phyloP scores from a whole-genome alignment of 2,797 vertebrate genomes.

The Ciconia nigra region DNA sequence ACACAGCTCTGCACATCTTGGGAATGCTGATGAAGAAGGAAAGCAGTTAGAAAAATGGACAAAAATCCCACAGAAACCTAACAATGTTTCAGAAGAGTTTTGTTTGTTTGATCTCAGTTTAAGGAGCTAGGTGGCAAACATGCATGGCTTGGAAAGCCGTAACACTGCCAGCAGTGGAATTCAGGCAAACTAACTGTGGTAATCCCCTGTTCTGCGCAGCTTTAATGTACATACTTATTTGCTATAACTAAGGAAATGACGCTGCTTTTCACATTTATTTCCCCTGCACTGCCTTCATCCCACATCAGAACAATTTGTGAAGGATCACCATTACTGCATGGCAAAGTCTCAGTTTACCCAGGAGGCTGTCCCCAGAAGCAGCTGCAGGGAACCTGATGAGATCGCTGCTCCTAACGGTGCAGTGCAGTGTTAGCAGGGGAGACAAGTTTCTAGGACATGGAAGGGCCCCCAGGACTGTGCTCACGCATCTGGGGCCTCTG shows the following conservation, averaged over 20 bases:
- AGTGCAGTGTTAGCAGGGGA: background rate
- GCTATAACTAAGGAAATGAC: background rate
- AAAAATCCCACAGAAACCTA: background rate
- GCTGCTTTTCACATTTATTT: background rate
- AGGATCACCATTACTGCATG: background rate
- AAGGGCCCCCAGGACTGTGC: background rate
- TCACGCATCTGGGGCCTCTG: background rate
- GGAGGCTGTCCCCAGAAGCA: background rate
- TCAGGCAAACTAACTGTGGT: background rate
- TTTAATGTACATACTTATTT: background rate
- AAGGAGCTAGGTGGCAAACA: background rate
- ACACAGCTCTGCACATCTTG: background rate
- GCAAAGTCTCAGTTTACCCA: background rate
- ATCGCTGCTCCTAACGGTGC: background rate
- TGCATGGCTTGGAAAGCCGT: background rate
- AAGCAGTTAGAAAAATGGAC: background rate
- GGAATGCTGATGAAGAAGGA: background rate
- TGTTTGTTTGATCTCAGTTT: background rate
- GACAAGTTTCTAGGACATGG: background rate
- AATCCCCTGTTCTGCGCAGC: background rate
- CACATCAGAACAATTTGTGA: background rate
- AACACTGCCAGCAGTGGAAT: background rate
- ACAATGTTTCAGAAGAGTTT: background rate
- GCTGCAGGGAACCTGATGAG: background rate
- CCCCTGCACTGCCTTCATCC: background rate